Conservation (phyloP, 2,113 vertebrate species). For the Pristiophorus japonicus region DNA sequence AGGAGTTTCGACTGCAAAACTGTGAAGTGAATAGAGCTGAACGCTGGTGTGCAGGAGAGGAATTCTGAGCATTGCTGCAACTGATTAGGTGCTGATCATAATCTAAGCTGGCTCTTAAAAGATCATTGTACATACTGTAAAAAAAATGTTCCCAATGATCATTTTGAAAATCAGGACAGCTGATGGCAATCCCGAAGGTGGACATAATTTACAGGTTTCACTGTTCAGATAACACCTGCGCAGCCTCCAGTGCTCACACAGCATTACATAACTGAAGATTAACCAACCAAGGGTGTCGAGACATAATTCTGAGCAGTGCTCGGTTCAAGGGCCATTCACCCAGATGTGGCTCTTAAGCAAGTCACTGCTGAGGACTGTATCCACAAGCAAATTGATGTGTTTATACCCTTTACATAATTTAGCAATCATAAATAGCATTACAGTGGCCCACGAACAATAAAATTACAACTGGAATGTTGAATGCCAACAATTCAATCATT, state of each 20-base stretch:
- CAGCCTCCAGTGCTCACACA: neutral
- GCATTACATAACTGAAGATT: neutral
- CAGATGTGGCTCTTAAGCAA: neutral
- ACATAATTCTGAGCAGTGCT: neutral
- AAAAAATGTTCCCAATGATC: too few relatives aligned
- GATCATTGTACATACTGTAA: too few relatives aligned
- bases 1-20: neutral
- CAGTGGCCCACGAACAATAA: neutral
- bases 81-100: neutral
- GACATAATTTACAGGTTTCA: neutral
- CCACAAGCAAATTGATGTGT: neutral
- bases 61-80: neutral
- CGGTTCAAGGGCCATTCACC: neutral
- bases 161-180: neutral
- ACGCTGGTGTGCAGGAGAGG: neutral
- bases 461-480: neutral
- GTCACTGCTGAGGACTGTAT: neutral
- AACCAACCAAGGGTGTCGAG: neutral
- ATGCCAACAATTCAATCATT: neutral
- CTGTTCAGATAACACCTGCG: neutral
- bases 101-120: neutral
- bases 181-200: neutral
- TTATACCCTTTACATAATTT: neutral
- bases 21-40: neutral
- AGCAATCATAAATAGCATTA: neutral